These are phyloP conservation scores for Aphis craccivora DNA, from an alignment of 1,140 invertebrate genomes.

Conservation along the genomic window DNA sequence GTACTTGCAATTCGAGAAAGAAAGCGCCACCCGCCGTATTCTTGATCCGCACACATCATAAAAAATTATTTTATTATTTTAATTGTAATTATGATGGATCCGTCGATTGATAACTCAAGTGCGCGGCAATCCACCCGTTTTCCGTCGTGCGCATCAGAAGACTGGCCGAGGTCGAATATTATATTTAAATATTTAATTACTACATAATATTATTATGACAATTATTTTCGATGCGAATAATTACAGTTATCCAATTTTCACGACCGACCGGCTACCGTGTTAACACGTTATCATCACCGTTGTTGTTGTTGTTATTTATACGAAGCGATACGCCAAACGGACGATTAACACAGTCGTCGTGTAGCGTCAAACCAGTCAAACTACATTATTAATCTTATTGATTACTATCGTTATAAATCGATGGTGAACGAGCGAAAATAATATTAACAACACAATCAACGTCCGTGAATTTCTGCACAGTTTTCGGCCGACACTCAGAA, in stretches of 20 bases:
- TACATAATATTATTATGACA: too few relatives aligned
- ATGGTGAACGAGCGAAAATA: not conserved
- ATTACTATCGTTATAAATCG: not conserved
- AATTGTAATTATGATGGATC: not conserved
- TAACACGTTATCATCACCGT: not conserved
- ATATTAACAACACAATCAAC: not conserved
- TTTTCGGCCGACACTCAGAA: not conserved
- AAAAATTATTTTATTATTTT: not conserved
- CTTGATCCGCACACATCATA: not conserved
- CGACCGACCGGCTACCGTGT: not conserved
- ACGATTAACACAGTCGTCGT: not conserved
- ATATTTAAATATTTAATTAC: not conserved
- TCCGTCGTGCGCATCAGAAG: not conserved
- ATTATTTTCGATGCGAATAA: not conserved
- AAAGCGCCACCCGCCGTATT: not conserved
- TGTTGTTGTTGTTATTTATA: not conserved
- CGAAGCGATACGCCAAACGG: not conserved
- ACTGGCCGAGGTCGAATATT: not conserved
- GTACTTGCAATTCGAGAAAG: not conserved
- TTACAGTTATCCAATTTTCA: not conserved
- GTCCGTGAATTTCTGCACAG: not conserved
- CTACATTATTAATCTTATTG: too few relatives aligned
- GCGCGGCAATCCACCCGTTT: too few relatives aligned
- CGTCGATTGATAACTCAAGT: not conserved
- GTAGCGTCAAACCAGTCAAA: too few relatives aligned